Evolutionary conservation across 1,140 invertebrate genomes (phyloP), one percentile per base, ranked within the genome.

Genomic region (Anoplophora glabripennis): DNA sequence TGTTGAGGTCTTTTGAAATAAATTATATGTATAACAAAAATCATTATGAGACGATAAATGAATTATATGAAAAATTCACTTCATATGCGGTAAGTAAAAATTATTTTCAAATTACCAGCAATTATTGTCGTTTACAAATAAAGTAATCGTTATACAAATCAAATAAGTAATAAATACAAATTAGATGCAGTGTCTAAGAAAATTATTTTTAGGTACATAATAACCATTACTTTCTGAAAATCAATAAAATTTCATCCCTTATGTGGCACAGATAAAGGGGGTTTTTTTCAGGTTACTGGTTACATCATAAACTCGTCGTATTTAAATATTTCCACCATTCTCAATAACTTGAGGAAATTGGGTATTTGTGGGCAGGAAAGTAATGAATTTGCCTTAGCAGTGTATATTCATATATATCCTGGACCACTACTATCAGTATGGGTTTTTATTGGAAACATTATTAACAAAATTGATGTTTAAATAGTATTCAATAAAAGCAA

Each of bases 1-100:
- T 42, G 12, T 8, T 54, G 15, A 42, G 21, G 12, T 28, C 52
- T 1, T 44, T 54, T 34, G 52, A 54, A 54, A 42, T 44, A 11
- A 54, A 42, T 12, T 42, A 17, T 33, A 54, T 54, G 52, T 54
- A 44, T 10, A 42, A 28, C 35, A 54, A 54, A 41, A 54, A 44
- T 28, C 52, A 42, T 18, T 34, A 17, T 4, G 52, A 54, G 34
- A 33, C 52, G 1, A 44, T 41, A 7, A 38, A 5, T 7, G 52
- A 54, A 17, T 12, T 54, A 4, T 12, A 33, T 14, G 36, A 54
- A 11, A 41, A 54, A 15, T 35, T 54, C 4, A 44, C 52, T 17
- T 41, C 36, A 42, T 54, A 54, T 34, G 44, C 36, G 10, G 52
- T 54, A 35, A 45, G 18, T 1, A 11, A 41, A 15, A 38, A 10